phyloP scores from a whole-genome alignment of 2,797 vertebrate species.

The Galago senegalensis region DNA sequence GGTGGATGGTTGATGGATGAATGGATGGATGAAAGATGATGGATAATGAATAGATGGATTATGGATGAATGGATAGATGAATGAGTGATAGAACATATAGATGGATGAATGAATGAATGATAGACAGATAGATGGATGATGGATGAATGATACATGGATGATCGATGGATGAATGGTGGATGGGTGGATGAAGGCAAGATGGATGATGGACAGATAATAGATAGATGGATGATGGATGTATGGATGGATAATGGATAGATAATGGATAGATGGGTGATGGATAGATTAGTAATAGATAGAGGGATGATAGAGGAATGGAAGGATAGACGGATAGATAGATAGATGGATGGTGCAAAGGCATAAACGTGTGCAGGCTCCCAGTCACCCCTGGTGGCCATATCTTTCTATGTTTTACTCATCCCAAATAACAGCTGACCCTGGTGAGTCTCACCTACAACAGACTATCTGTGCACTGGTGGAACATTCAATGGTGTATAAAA shows the following conservation, averaged over 20 bases:
- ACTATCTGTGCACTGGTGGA: not conserved
- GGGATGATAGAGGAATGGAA: too few species aligned
- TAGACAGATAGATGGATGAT: not conserved
- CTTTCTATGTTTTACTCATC: not conserved
- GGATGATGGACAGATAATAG: rapidly evolving
- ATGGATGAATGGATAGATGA: too few species aligned
- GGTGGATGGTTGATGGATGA: too few species aligned
- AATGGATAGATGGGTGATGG: not conserved
- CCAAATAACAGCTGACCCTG: not conserved
- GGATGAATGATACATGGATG: too few species aligned
- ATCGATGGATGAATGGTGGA: too few species aligned
- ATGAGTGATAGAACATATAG: not conserved
- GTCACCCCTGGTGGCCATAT: not conserved
- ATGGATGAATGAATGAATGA: not conserved
- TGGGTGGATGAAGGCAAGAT: not conserved
- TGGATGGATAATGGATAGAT: not conserved
- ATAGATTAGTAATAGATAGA: too few species aligned
- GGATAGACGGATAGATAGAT: not conserved
- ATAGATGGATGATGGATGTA: rapidly evolving
- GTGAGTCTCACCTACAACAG: not conserved
- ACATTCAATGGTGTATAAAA: not conserved
- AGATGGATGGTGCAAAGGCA: not conserved
- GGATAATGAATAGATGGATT: too few species aligned
- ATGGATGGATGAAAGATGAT: too few species aligned
- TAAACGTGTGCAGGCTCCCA: not conserved